Evolutionary conservation across 2,888 invertebrate genomes (phyloP), one percentile per base, ranked within the genome.

Genomic region (Petrolisthes manimaculis): DNA sequence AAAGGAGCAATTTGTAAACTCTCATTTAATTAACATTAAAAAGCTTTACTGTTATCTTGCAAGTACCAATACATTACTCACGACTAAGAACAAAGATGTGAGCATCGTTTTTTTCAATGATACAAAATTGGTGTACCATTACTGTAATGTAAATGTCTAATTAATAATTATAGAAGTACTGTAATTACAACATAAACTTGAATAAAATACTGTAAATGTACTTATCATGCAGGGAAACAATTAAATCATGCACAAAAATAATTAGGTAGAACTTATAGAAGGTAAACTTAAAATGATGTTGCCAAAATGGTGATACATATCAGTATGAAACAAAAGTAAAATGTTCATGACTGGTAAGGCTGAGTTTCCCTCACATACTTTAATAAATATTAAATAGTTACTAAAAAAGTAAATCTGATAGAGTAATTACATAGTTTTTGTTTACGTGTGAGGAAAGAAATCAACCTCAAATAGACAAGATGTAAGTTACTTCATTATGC

Each of bases 401-500:
- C 56, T 21, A 54, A 56, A 55, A 24, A 12, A 18, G 21, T 56
- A 56, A 55, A 56, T 5, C 54, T 54, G 37, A 56, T 2, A 21
- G 54, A 79, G 53, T 53, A 37, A 12, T 61, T 61, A 37, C 37
- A 37, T 37, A 37, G 37, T 37, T 37, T 37, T 37, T 37, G 37
- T 37, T 37, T 37, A 37, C 37, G 37, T 37, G 67, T 71, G 71
- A 71, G 6, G 8, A n/a, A 21, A 71, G 3, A 71, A n/a, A 71
- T n/a, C 14, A 71, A 71, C n/a, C n/a, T 71, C n/a, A 71, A 71
- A 21, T 18, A 21, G 71, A 61, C 77, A 56, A 77, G 55, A 55
- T 77, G 24, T 78, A 21, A 14, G 21, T 53, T 51, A 75, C 88
- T 88, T 88, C 88, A 88, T 88, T 88, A 88, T 88, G 88, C 88